Base-by-base conservation (phyloP, 2,888 invertebrate species). In the Epinotia demarniana region DNA sequence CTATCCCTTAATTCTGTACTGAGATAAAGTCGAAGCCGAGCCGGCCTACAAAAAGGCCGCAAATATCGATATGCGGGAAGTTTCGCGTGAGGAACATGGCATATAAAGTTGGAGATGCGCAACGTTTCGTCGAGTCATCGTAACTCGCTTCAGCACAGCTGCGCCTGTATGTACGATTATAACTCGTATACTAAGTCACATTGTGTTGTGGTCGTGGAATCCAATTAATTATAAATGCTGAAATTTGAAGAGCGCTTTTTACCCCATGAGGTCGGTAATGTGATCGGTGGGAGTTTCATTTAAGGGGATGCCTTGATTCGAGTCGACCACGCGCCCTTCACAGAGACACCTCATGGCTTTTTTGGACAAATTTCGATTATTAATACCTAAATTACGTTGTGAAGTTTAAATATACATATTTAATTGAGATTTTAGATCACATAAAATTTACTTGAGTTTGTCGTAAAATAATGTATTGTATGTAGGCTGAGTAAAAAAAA, bases 111-210 rank as follows among this genome's bases (percentile, higher is more conserved):
- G 18, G 23, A 49, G 70, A 61, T 58, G 19, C 18, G 57, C 69
- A 18, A 19, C 49, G 58, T 61, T 60, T 61, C 23, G 61, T 61
- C 53, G 18, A 70, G 83, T 84, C 84, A 87, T 88, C 83, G 85
- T 87, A 85, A 86, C 85, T 87, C 86, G 86, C 83, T 88, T 84
- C 64, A 27, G 69, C 83, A 83, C 89, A 90, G 85, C 89, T 90
- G 89, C 69, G 85, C 76, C 82, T 77, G 63, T 69, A 78, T 73
- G 75, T 69, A 77, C 72, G 74, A 69, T 68, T n/a, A 57, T 33
- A 53, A 67, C 27, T 69, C 19, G 61, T 43, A 49, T 43, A 61
- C 61, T 61, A 27, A 33, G 16, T 27, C 61, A 27, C 61, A 33
- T 61, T 46, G 46, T 46, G 23, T 58, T 58, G 61, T 57, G 39